Conservation (phyloP, 2,113 vertebrate genomes). For the Okapia johnstoni region DNA sequence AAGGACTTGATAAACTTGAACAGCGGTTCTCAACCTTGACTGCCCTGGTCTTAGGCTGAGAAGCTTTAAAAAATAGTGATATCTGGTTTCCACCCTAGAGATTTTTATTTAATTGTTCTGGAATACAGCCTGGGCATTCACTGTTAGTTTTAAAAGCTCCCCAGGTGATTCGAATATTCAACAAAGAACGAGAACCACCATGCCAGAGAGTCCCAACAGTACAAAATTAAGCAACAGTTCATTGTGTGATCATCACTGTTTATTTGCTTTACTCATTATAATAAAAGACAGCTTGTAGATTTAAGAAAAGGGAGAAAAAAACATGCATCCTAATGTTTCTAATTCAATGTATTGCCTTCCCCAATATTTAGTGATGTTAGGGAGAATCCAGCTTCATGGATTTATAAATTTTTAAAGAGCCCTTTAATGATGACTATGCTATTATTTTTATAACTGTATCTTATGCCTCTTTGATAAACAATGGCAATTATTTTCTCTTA, state of each 20-base stretch:
- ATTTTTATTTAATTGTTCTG: neutral
- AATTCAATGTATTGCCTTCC: slow-evolving; percentile 5
- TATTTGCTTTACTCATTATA: slow-evolving; percentile 72
- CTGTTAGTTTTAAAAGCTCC: neutral
- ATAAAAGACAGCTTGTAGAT: slow-evolving; percentile 52
- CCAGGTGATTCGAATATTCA: neutral
- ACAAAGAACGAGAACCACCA: neutral
- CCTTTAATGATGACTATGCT: neutral
- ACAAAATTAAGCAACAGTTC: slow-evolving; percentile 60
- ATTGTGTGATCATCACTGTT: slow-evolving; percentile 61
- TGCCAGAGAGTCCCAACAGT: slow-evolving; percentile 26
- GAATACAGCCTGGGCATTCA: neutral
- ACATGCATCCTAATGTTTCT: slow-evolving; percentile 4
- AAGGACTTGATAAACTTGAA: neutral
- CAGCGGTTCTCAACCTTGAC: neutral
- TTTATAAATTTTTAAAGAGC: slow-evolving; percentile 34
- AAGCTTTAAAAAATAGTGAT: neutral
- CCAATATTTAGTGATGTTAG: neutral
- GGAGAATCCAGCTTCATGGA: neutral
- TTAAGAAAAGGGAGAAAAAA: neutral
- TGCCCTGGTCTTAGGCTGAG: neutral
- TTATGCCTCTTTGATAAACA: neutral
- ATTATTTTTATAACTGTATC: slow-evolving; percentile 24
- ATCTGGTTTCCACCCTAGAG: neutral
- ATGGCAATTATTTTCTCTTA: slow-evolving; percentile 12